These are phyloP conservation scores for Papilio polyxenes DNA, from an alignment of 1,140 invertebrate species.

Conservation along the genomic window DNA sequence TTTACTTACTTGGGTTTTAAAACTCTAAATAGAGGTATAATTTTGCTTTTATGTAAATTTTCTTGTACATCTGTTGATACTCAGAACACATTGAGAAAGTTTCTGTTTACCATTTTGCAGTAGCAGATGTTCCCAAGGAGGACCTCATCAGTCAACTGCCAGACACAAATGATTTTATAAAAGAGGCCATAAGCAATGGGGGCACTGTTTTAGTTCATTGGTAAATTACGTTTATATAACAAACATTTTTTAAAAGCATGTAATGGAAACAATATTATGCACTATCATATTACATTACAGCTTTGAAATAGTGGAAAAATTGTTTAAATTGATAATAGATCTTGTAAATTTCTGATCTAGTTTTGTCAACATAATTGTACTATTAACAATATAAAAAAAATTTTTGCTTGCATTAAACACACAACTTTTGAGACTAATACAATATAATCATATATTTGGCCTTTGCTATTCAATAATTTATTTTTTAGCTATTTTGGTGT, in stretches of 20 bases:
- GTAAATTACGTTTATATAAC: slow-evolving; percentile 68
- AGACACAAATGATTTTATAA: slow-evolving; percentile 87
- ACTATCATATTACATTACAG: background rate
- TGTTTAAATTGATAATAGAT: background rate
- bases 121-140: slow-evolving; percentile 90
- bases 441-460: background rate
- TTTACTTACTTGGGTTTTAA: no score
- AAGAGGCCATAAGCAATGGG: slow-evolving; percentile 78
- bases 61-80: background rate
- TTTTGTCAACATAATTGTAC: background rate
- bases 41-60: no score
- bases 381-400: background rate
- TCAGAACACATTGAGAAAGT: background rate
- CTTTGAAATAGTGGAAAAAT: background rate
- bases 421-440: background rate
- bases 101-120: slow-evolving; percentile 65
- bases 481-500: slow-evolving; percentile 88
- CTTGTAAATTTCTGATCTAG: background rate
- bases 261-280: background rate
- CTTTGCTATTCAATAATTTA: background rate
- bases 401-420: background rate
- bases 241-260: background rate
- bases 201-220: slow-evolving; percentile 90
- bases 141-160: slow-evolving; percentile 90
- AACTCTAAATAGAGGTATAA: no score